These are phyloP conservation scores for Bombus superbus DNA, from an alignment of 1,140 invertebrate species.

Conservation along the genomic window DNA sequence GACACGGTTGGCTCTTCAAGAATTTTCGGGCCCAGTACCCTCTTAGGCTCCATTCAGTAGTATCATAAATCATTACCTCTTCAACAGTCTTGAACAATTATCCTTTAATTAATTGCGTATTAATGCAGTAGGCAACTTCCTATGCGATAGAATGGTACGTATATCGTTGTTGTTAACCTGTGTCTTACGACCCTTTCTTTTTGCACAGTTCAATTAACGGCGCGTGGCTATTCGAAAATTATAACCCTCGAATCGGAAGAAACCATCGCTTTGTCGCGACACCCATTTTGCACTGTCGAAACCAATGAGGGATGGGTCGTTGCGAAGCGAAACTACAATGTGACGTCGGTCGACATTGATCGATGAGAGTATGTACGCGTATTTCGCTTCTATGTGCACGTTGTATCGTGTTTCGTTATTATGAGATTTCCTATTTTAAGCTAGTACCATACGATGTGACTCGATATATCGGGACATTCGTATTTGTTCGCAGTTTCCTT, in stretches of 20 bases:
- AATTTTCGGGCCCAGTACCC: too few species aligned
- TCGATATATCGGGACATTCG: background rate
- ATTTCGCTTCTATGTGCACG: conserved; percentile 26
- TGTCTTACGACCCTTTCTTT: too few species aligned
- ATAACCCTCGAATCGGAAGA: background rate
- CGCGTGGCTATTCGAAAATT: background rate
- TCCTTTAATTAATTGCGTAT: too few species aligned
- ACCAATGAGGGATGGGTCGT: conserved; percentile 48
- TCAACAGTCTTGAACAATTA: too few species aligned
- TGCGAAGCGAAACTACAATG: conserved; percentile 63
- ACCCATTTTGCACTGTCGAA: conserved; percentile 57
- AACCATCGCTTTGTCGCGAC: conserved; percentile 18
- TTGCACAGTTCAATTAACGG: background rate
- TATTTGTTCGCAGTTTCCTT: background rate
- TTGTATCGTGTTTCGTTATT: conserved; percentile 13
- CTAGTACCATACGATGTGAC: background rate
- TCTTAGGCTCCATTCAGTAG: too few species aligned
- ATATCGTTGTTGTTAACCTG: too few species aligned
- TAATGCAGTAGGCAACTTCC: too few species aligned
- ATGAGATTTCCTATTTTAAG: background rate
- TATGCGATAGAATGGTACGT: too few species aligned
- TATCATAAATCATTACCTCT: too few species aligned
- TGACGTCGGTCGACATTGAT: conserved; percentile 56
- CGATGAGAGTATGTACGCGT: conserved; percentile 53
- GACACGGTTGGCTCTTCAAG: too few species aligned